phyloP scores from a whole-genome alignment of 2,113 vertebrate species.

The Cygnus buccinator region DNA sequence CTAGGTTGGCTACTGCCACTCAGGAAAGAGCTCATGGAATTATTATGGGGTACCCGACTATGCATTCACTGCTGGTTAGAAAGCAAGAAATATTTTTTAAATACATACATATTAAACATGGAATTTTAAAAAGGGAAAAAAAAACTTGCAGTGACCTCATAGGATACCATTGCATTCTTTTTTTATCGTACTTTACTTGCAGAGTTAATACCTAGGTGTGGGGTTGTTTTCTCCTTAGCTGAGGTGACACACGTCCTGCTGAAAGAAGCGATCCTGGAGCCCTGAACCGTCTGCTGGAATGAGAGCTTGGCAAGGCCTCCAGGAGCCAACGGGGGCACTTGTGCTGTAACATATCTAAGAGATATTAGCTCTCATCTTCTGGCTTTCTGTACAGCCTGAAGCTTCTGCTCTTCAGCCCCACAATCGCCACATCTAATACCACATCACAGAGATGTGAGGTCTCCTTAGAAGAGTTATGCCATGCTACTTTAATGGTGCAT shows the following conservation, averaged over 20 bases:
- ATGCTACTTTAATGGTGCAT: fast-evolving
- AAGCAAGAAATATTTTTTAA: neutral
- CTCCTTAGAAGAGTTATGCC: neutral
- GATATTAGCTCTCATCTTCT: neutral
- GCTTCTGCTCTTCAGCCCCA: neutral
- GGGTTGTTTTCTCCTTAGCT: too few relatives aligned
- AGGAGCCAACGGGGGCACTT: neutral
- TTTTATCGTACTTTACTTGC: neutral
- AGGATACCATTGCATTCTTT: neutral
- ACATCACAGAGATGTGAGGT: neutral
- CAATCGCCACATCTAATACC: neutral
- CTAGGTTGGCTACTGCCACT: neutral
- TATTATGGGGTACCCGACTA: neutral
- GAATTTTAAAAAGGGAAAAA: neutral
- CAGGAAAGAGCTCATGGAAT: neutral
- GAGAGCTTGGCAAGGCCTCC: neutral
- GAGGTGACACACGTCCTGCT: neutral
- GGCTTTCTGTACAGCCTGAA: neutral
- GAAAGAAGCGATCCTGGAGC: neutral
- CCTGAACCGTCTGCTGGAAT: neutral
- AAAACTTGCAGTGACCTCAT: too few relatives aligned
- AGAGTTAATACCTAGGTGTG: neutral
- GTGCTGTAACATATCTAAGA: too few relatives aligned
- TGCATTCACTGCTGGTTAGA: neutral
- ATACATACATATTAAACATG: too few relatives aligned